Percentiles rank a stretch among this genome's conserved stretches.
Evolutionary conservation across 2,888 invertebrate genomes (phyloP).

Genomic region (Ormyrus pomaceus): DNA sequence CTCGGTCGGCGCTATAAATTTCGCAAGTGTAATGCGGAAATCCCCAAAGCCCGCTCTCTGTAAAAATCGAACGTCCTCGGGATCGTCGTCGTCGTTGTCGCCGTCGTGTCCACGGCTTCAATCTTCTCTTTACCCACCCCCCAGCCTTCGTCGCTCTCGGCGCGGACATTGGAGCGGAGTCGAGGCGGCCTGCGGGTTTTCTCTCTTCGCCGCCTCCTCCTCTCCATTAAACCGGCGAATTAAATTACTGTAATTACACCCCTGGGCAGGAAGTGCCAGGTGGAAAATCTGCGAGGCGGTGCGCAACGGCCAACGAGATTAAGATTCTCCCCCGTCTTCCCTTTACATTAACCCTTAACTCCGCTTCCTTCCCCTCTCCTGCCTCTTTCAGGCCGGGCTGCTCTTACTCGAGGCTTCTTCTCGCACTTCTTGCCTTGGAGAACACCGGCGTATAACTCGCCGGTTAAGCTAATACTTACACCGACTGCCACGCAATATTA

Average conservation of each 20-base stretch:
- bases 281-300: constrained; percentile 64
- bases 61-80: constrained; percentile 10
- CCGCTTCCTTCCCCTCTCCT: neutral
- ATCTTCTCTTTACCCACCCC: constrained; percentile 7
- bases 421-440: neutral
- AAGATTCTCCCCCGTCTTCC: constrained; percentile 64
- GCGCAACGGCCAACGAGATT: constrained; percentile 63
- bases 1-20: neutral
- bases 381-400: neutral
- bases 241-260: constrained; percentile 68
- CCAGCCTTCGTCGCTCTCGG: too few relatives aligned
- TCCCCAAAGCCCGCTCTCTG: neutral
- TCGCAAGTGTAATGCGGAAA: neutral
- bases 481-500: constrained; percentile 61
- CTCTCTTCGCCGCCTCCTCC: constrained; percentile 29
- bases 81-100: neutral
- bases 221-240: constrained; percentile 64
- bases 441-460: constrained; percentile 55
- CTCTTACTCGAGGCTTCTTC: neutral
- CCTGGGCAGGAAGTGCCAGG: constrained; percentile 62
- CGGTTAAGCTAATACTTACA: constrained; percentile 55
- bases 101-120: constrained; percentile 19
- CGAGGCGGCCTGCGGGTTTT: constrained; percentile 36
- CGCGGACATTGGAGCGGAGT: neutral
- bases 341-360: constrained; percentile 61